A percentile compares a stretch with the other conserved stretches of the same genome.
phyloP scores from a whole-genome alignment of 1,140 invertebrate genomes.

The Pissodes strobi region DNA sequence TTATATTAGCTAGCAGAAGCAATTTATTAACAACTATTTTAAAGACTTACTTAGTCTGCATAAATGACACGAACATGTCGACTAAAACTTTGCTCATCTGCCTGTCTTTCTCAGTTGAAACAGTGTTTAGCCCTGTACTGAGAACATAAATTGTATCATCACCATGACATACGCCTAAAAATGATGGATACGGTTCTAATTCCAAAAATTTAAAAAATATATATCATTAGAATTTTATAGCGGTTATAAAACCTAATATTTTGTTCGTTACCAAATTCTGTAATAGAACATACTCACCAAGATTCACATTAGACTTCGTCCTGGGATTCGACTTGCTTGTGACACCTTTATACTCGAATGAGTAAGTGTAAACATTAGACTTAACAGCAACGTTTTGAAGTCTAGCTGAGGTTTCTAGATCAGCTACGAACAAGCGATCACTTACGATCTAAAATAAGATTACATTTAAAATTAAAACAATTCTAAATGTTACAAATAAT shows the following conservation, averaged over 20 bases:
- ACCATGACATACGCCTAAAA: constrained; percentile 42
- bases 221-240: neutral
- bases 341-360: constrained; percentile 58
- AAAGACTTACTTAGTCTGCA: constrained; percentile 38
- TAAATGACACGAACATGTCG: constrained; percentile 37
- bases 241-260: too few species aligned
- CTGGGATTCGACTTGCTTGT: constrained; percentile 40
- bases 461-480: neutral
- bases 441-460: constrained; percentile 58
- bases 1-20: too few species aligned
- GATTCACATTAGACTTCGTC: constrained; percentile 30
- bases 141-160: constrained; percentile 48
- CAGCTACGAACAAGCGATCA: constrained; percentile 64
- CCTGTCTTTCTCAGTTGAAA: constrained; percentile 37
- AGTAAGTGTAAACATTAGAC: constrained; percentile 65
- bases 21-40: too few species aligned
- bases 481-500: neutral
- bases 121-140: constrained; percentile 35
- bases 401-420: constrained; percentile 61
- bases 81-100: constrained; percentile 39
- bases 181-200: neutral
- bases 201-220: constrained; percentile 6
- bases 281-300: constrained; percentile 34
- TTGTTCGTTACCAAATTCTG: neutral
- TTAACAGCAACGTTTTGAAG: constrained; percentile 60